A percentile compares a stretch with the other conserved stretches of the same genome.
These are phyloP conservation scores for Eilema sororculum DNA, from an alignment of 2,888 invertebrate genomes.

Conservation along the genomic window DNA sequence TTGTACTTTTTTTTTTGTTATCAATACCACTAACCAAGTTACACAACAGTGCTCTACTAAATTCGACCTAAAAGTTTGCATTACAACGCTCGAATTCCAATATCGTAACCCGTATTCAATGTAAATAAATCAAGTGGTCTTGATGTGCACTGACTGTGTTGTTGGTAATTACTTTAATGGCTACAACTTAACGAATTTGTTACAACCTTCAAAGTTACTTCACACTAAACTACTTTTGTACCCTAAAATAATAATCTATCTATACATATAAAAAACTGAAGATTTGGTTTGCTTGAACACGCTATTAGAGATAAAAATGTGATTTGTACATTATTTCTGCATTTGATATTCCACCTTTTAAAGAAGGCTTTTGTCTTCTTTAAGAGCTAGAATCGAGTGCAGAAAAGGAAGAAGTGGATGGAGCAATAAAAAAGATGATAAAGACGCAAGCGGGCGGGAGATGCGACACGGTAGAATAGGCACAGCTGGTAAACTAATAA, in stretches of 20 bases:
- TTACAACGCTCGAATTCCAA: not conserved
- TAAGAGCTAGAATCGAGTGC: not conserved
- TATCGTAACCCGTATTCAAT: not conserved
- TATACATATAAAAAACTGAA: too few species aligned
- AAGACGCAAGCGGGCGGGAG: too few species aligned
- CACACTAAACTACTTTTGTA: not conserved
- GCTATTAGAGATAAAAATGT: not conserved
- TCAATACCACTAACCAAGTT: not conserved
- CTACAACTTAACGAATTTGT: not conserved
- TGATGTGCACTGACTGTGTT: constrained; percentile 1
- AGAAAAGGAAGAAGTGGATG: too few species aligned
- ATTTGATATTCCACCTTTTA: too few species aligned
- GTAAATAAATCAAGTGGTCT: not conserved
- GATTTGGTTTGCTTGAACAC: too few species aligned
- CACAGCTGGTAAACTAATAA: not conserved
- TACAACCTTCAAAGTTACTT: not conserved
- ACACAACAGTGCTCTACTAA: not conserved
- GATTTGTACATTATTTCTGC: too few species aligned
- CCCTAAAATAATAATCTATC: not conserved
- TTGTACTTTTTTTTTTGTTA: not conserved
- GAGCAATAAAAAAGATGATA: not conserved
- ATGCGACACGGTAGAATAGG: too few species aligned
- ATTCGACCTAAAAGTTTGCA: not conserved
- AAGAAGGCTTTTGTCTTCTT: not conserved
- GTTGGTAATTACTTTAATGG: not conserved